phyloP scores from a whole-genome alignment of 1,140 invertebrate species.

The Megathymus violae region DNA sequence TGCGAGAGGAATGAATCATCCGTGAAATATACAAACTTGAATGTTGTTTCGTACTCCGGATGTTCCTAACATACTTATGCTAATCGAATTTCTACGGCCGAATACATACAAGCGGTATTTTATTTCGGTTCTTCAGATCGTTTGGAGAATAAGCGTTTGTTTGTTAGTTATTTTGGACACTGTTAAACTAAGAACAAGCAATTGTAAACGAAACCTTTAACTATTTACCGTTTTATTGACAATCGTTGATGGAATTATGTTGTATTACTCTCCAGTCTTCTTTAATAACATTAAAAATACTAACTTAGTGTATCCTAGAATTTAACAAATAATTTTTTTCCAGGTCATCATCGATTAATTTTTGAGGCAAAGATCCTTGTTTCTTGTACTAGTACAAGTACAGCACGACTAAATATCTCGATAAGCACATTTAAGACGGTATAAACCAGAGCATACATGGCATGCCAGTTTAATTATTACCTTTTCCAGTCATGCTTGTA shows the following conservation, averaged over 20 bases:
- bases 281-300: too few species aligned
- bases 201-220: too few species aligned
- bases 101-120: background rate
- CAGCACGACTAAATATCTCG: background rate
- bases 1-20: slow-evolving; percentile 27
- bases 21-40: slow-evolving; percentile 9
- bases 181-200: too few species aligned
- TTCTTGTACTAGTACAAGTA: background rate
- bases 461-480: slow-evolving; percentile 14
- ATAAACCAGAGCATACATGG: slow-evolving; percentile 2
- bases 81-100: slow-evolving; percentile 11
- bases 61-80: slow-evolving; percentile 15
- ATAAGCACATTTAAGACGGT: slow-evolving; percentile 2
- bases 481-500: slow-evolving; percentile 6
- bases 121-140: slow-evolving; percentile 6
- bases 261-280: too few species aligned
- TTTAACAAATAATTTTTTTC: too few species aligned
- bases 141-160: background rate
- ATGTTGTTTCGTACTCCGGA: slow-evolving; percentile 23
- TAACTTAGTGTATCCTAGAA: too few species aligned
- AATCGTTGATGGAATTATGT: too few species aligned
- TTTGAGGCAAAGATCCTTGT: too few species aligned
- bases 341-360: too few species aligned
- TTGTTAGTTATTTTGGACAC: too few species aligned
- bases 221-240: too few species aligned